Evolutionary conservation across 2,113 vertebrate genomes (phyloP).

Genomic region (Speoplatyrhinus poulsoni): DNA sequence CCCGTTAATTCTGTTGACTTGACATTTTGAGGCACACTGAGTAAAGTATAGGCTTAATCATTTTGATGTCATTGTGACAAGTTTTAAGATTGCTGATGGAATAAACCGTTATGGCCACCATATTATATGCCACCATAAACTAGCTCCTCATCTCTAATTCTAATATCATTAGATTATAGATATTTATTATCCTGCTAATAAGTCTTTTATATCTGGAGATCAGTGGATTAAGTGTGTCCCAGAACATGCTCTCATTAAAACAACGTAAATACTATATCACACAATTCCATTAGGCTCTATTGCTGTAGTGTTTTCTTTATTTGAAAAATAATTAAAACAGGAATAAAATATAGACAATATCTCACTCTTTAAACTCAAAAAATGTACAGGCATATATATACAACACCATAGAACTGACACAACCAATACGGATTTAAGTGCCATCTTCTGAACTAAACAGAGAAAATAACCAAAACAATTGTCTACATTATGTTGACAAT

Average conservation of each 20-base stretch:
- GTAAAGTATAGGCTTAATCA: no score
- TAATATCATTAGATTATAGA: not conserved
- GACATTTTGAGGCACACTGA: no score
- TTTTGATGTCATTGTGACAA: no score
- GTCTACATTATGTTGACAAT: not conserved
- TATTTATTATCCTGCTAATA: not conserved
- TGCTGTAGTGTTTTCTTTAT: conserved; percentile 70
- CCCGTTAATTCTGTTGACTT: no score
- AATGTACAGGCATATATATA: conserved; percentile 61
- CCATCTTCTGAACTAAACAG: conserved; percentile 63
- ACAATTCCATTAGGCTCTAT: conserved; percentile 27
- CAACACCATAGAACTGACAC: conserved; percentile 53
- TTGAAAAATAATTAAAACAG: conserved; percentile 55
- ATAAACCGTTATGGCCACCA: no score
- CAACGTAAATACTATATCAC: not conserved
- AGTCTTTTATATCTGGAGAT: not conserved
- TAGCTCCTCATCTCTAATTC: not conserved
- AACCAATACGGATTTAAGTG: conserved; percentile 79
- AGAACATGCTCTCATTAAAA: not conserved
- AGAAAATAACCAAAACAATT: not conserved
- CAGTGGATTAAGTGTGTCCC: not conserved
- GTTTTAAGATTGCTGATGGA: no score
- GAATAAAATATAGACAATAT: conserved; percentile 63
- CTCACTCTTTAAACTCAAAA: conserved; percentile 64
- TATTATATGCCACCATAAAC: no score